Base-by-base conservation (phyloP, 2,113 vertebrate species). In the Oncorhynchus tshawytscha region DNA sequence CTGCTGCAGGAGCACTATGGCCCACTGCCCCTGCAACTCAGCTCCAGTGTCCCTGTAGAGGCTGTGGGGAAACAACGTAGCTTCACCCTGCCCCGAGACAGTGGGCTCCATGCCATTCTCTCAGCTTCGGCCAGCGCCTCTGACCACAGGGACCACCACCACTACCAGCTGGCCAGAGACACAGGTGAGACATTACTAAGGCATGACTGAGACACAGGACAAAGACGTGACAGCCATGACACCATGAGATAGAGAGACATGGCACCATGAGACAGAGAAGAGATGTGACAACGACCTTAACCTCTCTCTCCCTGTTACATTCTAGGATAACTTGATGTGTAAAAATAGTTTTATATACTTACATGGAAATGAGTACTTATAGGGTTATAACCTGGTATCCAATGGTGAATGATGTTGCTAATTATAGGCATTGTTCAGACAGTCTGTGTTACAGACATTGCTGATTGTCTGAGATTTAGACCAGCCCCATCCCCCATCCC, bases 21-120 rank as follows among this genome's bases (percentile, higher is more conserved):
- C 66, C 95, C 93, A 12, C 93, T 96, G 82, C 94, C 96, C 0
- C 83, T 90, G 71, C 90, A 87, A 18, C 80, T 88, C 74, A 90
- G 88, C 77, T 79, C 88, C 73, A 89, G 84, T 39, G 68, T 90
- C 2, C 81, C 88, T 24, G 84, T 89, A 24, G 97, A 91, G 11
- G 75, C 48, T 1, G 91, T 91, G 66, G 88, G 89, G 45, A 94
- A 99, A 84, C 97, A 95, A 72, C 95, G 98, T 75, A 99, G 97
- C 87, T 99, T 98, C 85, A 99, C 98, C 3, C 93, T 99, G 80
- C 98, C 97, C 71, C 94, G 97, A 72, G 98, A 99, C 76, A 96
- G 97, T 0, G 97, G 96, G 25, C 97, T 99, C 74, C 96, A 99
- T 75, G 96, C 96, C 79, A 96, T 96, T 87, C 94, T 97, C 83